phyloP scores from a whole-genome alignment of 2,113 vertebrate genomes.

The Grammomys dolichurus region DNA sequence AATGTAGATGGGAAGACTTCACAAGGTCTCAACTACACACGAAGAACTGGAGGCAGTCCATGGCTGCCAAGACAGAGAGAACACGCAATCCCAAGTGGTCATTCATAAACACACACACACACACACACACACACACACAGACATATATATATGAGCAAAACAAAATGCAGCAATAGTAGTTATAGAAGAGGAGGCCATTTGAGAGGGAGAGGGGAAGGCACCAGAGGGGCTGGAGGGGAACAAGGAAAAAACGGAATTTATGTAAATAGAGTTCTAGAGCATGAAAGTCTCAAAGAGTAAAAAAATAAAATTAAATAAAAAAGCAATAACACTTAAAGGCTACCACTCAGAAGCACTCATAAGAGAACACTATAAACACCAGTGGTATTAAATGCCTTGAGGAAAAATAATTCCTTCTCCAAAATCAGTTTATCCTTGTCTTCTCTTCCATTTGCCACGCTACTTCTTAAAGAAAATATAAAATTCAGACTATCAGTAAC shows the following conservation, averaged over 20 bases:
- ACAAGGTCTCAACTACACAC: neutral
- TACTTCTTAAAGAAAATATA: neutral
- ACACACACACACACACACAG: no score
- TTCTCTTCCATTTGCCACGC: neutral
- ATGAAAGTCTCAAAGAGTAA: neutral
- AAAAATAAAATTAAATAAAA: neutral
- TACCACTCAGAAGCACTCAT: neutral
- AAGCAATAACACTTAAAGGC: neutral
- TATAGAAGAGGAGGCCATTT: neutral
- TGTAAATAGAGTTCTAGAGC: neutral
- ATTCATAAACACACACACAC: neutral
- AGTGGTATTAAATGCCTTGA: neutral
- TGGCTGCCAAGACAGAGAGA: neutral
- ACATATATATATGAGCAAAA: no score
- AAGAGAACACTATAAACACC: neutral
- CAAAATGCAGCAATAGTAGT: neutral
- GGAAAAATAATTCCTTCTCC: neutral
- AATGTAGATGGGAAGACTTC: neutral
- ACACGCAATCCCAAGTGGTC: neutral
- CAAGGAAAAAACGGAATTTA: neutral
- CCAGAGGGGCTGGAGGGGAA: no score
- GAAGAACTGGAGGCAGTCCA: neutral
- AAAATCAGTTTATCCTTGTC: neutral
- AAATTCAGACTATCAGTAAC: neutral
- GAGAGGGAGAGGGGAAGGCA: neutral